Conservation (phyloP, 2,888 invertebrate species). For the Heteromurus nitidus region DNA sequence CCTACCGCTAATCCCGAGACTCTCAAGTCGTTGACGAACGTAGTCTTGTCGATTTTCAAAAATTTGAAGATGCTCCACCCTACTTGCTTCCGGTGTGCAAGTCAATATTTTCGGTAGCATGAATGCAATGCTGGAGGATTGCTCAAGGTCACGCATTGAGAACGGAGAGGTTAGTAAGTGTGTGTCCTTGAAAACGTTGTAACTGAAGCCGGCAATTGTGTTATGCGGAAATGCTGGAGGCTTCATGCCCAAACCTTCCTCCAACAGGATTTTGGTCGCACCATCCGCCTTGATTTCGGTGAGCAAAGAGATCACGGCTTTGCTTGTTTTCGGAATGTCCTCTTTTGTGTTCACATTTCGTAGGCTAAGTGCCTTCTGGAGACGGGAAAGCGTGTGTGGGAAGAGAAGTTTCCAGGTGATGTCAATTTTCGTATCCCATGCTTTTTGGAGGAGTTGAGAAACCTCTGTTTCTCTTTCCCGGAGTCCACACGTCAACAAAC, state of each 20-base stretch:
- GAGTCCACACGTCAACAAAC: slow-evolving; percentile 1
- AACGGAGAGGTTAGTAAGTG: slow-evolving; percentile 26
- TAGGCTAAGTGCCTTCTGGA: slow-evolving; percentile 47
- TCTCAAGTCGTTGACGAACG: background rate
- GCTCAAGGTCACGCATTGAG: slow-evolving; percentile 12
- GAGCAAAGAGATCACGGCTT: slow-evolving; percentile 33
- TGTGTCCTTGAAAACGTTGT: slow-evolving; percentile 55
- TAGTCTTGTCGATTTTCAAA: background rate
- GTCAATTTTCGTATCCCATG: slow-evolving; percentile 15
- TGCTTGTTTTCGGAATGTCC: slow-evolving; percentile 49
- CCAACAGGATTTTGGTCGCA: slow-evolving; percentile 31
- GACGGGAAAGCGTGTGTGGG: slow-evolving; percentile 33
- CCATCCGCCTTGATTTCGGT: slow-evolving; percentile 34
- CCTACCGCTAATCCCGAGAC: slow-evolving; percentile 38
- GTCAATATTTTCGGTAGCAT: slow-evolving; percentile 37
- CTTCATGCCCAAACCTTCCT: slow-evolving; percentile 34
- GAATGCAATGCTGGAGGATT: slow-evolving; percentile 62
- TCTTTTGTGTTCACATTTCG: slow-evolving; percentile 6
- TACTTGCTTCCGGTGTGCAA: slow-evolving; percentile 7
- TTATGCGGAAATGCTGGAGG: slow-evolving; percentile 41
- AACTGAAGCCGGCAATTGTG: slow-evolving; percentile 44
- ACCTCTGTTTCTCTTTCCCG: slow-evolving; percentile 34
- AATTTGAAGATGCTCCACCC: slow-evolving; percentile 11
- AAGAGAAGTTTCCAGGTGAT: background rate
- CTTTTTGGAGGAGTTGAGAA: slow-evolving; percentile 27